These are phyloP conservation scores for Sylvietta virens DNA, from an alignment of 2,113 vertebrate species.

Conservation along the genomic window DNA sequence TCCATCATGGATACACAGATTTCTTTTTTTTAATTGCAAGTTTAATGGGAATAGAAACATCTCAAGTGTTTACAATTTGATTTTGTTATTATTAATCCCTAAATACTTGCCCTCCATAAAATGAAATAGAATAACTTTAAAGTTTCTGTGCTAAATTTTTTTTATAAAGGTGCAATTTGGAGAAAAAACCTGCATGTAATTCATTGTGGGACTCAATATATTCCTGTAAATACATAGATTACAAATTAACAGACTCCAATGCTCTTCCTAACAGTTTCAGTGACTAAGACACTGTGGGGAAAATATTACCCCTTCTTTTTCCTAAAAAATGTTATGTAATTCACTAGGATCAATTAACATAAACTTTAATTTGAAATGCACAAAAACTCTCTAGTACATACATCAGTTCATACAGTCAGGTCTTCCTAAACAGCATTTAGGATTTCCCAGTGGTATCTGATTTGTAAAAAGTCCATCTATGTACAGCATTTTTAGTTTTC, in stretches of 20 bases:
- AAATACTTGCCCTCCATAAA: not conserved
- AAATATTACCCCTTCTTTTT: not conserved
- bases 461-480: not conserved
- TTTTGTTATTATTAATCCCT: not conserved
- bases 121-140: not conserved
- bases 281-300: not conserved
- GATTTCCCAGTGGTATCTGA: not conserved
- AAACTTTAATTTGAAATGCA: not conserved
- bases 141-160: not conserved
- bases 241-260: not conserved
- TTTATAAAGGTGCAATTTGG: not conserved
- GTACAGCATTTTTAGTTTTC: not conserved
- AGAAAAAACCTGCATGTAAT: not conserved
- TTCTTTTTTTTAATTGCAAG: not conserved
- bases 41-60: not conserved
- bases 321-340: not conserved
- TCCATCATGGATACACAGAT: not conserved
- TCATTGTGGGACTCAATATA: not conserved
- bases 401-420: not conserved
- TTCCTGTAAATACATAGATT: not conserved
- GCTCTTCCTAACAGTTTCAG: not conserved
- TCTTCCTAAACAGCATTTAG: not conserved
- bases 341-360: not conserved
- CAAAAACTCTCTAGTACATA: not conserved
- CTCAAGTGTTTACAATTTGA: not conserved